These are phyloP conservation scores for Picathartes gymnocephalus DNA, from an alignment of 2,113 vertebrate species.

Conservation along the genomic window DNA sequence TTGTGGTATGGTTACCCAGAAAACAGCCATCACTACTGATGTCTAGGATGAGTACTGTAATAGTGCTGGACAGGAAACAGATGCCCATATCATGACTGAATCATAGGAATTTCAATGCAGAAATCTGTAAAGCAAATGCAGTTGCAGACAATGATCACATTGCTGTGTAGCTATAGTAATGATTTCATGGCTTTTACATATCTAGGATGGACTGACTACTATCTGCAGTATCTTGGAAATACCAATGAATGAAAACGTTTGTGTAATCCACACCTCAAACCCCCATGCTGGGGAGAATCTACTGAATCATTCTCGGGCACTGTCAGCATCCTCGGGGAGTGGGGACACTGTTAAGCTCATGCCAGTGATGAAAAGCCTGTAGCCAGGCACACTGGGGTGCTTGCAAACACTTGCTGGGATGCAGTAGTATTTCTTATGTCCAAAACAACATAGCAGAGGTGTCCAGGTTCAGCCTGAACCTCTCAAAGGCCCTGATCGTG, in stretches of 20 bases:
- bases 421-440: background rate
- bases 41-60: background rate
- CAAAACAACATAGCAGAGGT: background rate
- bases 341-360: background rate
- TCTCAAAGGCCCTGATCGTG: background rate
- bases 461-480: background rate
- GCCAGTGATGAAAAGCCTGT: background rate
- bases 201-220: background rate
- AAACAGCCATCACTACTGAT: background rate
- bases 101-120: background rate
- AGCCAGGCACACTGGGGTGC: background rate
- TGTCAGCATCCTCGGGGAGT: background rate
- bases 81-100: background rate
- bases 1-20: background rate
- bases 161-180: background rate
- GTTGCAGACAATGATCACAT: background rate
- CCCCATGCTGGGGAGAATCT: background rate
- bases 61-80: background rate
- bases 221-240: background rate
- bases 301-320: background rate
- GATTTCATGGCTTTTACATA: background rate
- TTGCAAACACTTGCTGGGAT: background rate
- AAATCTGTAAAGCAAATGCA: background rate
- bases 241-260: background rate
- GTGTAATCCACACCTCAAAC: background rate